phyloP scores from a whole-genome alignment of 2,113 vertebrate genomes.

The Anoplopoma fimbria region DNA sequence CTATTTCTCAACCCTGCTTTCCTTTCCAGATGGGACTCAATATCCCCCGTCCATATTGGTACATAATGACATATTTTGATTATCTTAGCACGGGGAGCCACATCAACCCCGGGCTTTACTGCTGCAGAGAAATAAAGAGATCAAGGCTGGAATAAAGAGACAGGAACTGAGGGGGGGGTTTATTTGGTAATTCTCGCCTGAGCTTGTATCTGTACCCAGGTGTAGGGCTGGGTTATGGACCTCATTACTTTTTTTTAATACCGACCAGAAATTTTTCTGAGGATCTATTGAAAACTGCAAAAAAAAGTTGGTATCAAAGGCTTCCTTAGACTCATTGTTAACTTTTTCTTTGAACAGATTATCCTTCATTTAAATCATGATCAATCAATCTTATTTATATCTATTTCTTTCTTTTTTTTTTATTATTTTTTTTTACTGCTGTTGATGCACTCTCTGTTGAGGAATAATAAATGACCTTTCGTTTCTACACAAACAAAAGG shows the following conservation, averaged over 20 bases:
- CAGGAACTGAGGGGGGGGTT: slow-evolving; percentile 14
- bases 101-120: slow-evolving; percentile 41
- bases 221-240: not conserved
- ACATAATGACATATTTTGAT: slow-evolving; percentile 67
- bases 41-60: slow-evolving; percentile 50
- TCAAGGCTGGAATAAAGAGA: slow-evolving; percentile 36
- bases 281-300: not conserved
- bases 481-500: no score
- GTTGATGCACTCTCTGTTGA: no score
- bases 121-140: slow-evolving; percentile 42
- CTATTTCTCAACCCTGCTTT: slow-evolving; percentile 59
- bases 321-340: not conserved
- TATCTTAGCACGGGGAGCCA: slow-evolving; percentile 44
- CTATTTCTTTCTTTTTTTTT: not conserved
- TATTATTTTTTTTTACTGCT: no score
- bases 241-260: not conserved
- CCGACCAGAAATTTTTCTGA: not conserved
- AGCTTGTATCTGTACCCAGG: slow-evolving; percentile 11
- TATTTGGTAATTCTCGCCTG: not conserved
- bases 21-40: slow-evolving; percentile 62
- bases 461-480: no score
- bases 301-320: not conserved
- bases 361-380: not conserved
- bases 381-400: not conserved
- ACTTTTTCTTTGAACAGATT: not conserved